Percentiles rank a stretch among this genome's conserved stretches.
Evolutionary conservation across 1,140 invertebrate genomes (phyloP).

Genomic region (Aporrectodea caliginosa): DNA sequence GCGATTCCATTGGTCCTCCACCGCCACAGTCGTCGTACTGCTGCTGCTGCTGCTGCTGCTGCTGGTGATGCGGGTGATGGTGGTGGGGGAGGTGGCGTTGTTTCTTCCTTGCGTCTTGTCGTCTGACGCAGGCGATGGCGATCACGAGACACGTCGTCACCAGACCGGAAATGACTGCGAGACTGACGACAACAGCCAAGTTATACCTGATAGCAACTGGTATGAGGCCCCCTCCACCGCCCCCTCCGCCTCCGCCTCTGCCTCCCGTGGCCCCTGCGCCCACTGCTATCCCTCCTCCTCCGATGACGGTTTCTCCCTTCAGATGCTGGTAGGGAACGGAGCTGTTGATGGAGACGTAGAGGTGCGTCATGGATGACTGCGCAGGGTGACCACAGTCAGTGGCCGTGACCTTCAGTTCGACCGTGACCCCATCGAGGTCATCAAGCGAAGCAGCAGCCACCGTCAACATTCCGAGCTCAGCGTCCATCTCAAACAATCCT

Average conservation of each 20-base stretch:
- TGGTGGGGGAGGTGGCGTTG: too few species aligned
- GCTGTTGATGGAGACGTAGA: conserved; percentile 30
- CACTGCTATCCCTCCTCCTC: neutral
- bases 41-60: too few species aligned
- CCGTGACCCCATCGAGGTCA: conserved; percentile 7
- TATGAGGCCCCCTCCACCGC: neutral
- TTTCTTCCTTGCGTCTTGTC: conserved; percentile 18
- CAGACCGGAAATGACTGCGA: conserved; percentile 26
- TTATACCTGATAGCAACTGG: conserved; percentile 13
- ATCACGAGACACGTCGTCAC: conserved; percentile 23
- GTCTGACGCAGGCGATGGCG: conserved; percentile 21
- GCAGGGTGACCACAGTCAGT: conserved; percentile 24
- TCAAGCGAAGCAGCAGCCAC: neutral
- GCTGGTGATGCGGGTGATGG: too few species aligned
- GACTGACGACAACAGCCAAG: conserved; percentile 26
- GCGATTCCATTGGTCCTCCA: too few species aligned
- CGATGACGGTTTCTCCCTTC: neutral
- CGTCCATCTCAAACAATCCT: conserved; percentile 17
- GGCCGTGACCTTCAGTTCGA: conserved; percentile 21
- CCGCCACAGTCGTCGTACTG: neutral
- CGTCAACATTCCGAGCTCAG: conserved; percentile 9
- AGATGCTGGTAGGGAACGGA: conserved; percentile 20
- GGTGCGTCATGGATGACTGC: conserved; percentile 5
- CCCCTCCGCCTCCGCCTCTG: too few species aligned
- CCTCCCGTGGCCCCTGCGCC: too few species aligned